These are phyloP conservation scores for Xestia xanthographa DNA, from an alignment of 2,888 invertebrate species.

Conservation along the genomic window DNA sequence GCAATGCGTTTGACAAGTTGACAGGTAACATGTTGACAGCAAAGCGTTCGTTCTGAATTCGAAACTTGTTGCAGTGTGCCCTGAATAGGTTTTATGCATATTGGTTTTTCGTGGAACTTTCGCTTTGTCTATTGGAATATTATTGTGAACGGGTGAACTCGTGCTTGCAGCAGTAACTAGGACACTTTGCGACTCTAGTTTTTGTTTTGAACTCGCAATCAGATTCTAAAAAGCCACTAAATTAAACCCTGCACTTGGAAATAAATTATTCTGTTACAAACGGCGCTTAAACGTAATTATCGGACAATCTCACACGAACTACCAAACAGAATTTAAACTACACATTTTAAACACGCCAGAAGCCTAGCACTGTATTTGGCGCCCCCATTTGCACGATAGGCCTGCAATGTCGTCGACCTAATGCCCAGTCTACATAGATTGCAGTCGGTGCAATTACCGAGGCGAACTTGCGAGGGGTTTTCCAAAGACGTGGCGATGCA, in stretches of 20 bases:
- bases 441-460: constrained; percentile 57
- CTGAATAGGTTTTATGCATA: constrained; percentile 38
- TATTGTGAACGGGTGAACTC: background rate
- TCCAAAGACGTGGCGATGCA: constrained; percentile 59
- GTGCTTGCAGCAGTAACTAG: background rate
- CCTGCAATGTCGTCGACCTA: constrained; percentile 59
- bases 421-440: constrained; percentile 46
- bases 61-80: constrained; percentile 44
- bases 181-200: background rate
- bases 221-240: constrained; percentile 1
- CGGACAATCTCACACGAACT: constrained; percentile 29
- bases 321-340: constrained; percentile 39
- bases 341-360: constrained; percentile 25
- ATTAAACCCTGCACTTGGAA: background rate
- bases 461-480: constrained; percentile 42
- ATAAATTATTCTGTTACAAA: constrained; percentile 17
- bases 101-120: background rate
- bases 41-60: constrained; percentile 62
- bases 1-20: constrained; percentile 54
- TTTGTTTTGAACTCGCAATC: background rate
- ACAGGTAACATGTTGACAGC: constrained; percentile 44
- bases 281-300: constrained; percentile 17
- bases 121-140: background rate
- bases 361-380: constrained; percentile 30
- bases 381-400: constrained; percentile 50